Conservation (phyloP, 2,113 vertebrate species). For the Phyllostomus discolor region DNA sequence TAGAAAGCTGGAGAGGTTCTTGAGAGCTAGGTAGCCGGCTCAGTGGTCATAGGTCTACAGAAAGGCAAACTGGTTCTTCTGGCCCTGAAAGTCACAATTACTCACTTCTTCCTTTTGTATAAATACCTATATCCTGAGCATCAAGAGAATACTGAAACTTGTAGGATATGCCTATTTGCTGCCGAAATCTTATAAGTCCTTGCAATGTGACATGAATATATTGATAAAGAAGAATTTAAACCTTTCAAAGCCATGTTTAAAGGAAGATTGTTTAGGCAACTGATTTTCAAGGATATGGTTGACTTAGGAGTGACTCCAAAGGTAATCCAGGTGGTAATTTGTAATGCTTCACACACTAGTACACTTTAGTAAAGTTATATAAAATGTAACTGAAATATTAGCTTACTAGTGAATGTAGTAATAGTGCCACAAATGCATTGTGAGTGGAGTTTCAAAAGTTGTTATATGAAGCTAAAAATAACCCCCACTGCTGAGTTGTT, state of each 20-base stretch:
- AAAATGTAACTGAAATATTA: conserved; percentile 5
- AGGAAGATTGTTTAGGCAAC: neutral
- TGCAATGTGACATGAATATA: neutral
- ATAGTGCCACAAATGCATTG: neutral
- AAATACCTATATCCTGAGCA: neutral
- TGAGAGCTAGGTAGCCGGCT: neutral
- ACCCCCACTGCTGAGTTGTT: neutral
- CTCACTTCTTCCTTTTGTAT: neutral
- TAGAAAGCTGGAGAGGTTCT: neutral
- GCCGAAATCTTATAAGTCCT: neutral
- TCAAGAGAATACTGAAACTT: neutral
- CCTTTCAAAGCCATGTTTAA: conserved; percentile 17
- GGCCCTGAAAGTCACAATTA: neutral
- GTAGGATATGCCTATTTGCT: neutral
- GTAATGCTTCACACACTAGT: neutral
- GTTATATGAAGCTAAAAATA: conserved; percentile 37
- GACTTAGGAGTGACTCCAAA: neutral
- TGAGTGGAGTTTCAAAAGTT: neutral
- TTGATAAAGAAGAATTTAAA: neutral
- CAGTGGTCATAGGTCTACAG: neutral
- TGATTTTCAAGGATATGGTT: neutral
- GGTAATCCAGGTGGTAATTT: neutral
- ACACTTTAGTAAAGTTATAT: neutral
- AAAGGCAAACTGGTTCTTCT: neutral
- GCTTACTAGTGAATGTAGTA: neutral